phyloP scores from a whole-genome alignment of 2,113 vertebrate genomes.

The Gnathonemus echidnorhynchus region DNA sequence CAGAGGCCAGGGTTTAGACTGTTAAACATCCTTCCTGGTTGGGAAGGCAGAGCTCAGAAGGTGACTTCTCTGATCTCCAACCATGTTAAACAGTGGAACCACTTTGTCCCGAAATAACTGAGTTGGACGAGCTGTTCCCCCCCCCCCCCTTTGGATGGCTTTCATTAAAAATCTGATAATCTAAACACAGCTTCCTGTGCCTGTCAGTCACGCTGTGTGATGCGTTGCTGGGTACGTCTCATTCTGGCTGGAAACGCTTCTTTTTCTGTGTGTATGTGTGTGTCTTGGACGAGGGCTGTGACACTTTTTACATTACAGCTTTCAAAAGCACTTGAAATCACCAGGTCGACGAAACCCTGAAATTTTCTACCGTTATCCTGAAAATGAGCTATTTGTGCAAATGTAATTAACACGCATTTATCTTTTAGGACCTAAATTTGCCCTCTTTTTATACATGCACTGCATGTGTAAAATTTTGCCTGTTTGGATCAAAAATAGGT shows the following conservation, averaged over 20 bases:
- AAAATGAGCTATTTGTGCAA: neutral
- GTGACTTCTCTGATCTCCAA: neutral
- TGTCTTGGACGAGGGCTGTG: neutral
- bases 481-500: neutral
- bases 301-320: neutral
- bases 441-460: neutral
- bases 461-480: neutral
- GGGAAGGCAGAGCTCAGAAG: neutral
- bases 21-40: neutral
- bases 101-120: neutral
- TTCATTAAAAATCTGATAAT: slow-evolving; percentile 10
- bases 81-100: slow-evolving; percentile 5
- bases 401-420: neutral
- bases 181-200: slow-evolving; percentile 6
- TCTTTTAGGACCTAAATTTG: neutral
- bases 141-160: neutral
- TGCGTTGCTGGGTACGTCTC: neutral
- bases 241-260: neutral
- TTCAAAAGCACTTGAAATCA: neutral
- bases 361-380: neutral
- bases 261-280: neutral
- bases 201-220: neutral
- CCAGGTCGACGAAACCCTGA: slow-evolving; percentile 2
- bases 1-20: neutral
- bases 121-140: neutral